Base-by-base conservation (phyloP, 2,113 vertebrate genomes). In the Orthonyx spaldingii region DNA sequence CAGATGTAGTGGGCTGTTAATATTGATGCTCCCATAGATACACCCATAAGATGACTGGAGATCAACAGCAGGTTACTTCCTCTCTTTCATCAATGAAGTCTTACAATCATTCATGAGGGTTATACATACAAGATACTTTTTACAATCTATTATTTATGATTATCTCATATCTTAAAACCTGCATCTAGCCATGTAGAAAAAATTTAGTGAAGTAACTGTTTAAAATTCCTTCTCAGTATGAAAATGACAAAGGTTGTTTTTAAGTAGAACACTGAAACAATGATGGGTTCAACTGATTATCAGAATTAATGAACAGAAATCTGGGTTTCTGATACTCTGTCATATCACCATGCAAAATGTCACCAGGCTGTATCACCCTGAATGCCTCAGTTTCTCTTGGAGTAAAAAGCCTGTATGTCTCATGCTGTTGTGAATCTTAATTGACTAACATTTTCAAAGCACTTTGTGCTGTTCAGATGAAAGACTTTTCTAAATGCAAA, bases 401-500 rank as follows among this genome's bases (percentile, higher is more conserved):
- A 18, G 63, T 80, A 60, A 65, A 37, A 79, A 47, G 39, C 24
- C 44, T 74, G 8, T 20, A 28, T 79, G 64, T 89, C 57, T 86
- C 52, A 46, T 9, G 44, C 49, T 42, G 27, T 12, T 70, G 52
- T 74, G 88, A 92, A 10, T 66, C 55, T 55, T 63, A 87, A 84
- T 16, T 64, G 68, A 68, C 18, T 46, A 71, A 89, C 35, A 86
- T 66, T 93, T 88, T 90, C 90, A 86, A 95, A 92, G 76, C 26
- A 39, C 26, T 90, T 92, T 57, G 18, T 81, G 44, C 49, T 72
- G 69, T 49, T 94, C 56, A 90, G 80, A 96, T 94, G 60, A 96
- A 97, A 96, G 92, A 30, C 56, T 89, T 85, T 30, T 19, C 64
- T 75, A 87, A 92, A 86, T 72, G 41, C 21, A 21, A 86, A 94